Evolutionary conservation across 2,113 vertebrate genomes (phyloP).

Genomic region (Willisornis vidua): DNA sequence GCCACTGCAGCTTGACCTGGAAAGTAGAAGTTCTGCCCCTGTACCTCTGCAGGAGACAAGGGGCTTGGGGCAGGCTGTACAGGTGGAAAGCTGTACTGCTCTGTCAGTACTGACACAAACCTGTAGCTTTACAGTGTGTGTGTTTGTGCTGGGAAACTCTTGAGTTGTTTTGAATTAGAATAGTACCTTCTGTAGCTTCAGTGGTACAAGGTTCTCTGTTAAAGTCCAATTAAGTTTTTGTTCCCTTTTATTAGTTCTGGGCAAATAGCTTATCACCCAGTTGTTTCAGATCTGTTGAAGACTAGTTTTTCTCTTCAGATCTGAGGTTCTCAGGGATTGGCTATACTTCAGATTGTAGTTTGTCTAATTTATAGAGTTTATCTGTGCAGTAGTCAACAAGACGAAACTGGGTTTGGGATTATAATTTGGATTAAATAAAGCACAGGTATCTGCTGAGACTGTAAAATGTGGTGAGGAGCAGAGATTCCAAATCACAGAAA

Average conservation of each 20-base stretch:
- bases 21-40: not conserved
- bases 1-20: not conserved
- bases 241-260: not conserved
- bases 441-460: not conserved
- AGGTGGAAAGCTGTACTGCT: not conserved
- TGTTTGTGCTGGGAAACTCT: not conserved
- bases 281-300: not conserved
- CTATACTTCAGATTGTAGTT: not conserved
- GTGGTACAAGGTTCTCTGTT: not conserved
- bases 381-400: not conserved
- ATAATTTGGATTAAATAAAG: not conserved
- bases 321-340: not conserved
- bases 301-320: not conserved
- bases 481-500: not conserved
- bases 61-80: not conserved
- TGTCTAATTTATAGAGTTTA: not conserved
- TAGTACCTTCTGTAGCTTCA: not conserved
- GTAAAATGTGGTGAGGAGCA: not conserved
- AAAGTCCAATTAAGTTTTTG: not conserved
- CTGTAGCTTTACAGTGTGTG: not conserved
- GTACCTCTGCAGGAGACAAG: not conserved
- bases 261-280: not conserved
- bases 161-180: not conserved
- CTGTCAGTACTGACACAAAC: not conserved
- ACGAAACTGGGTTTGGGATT: not conserved